phyloP scores from a whole-genome alignment of 2,797 vertebrate species.

The Picus viridis region DNA sequence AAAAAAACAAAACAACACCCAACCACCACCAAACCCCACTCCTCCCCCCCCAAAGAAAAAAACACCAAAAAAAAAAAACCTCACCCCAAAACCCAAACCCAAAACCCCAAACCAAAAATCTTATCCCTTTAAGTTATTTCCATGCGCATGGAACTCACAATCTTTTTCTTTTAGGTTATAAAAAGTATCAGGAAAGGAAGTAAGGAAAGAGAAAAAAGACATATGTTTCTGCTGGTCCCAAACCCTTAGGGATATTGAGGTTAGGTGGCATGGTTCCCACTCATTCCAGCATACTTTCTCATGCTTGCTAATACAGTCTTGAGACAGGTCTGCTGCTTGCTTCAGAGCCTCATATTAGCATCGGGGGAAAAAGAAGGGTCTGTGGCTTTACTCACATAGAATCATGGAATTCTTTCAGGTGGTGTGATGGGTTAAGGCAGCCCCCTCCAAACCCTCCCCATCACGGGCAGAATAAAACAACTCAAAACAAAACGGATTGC shows the following conservation, averaged over 20 bases:
- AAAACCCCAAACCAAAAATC: too few relatives aligned
- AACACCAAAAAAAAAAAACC: too few relatives aligned
- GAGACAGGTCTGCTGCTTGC: not conserved
- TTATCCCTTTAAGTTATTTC: not conserved
- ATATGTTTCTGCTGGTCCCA: not conserved
- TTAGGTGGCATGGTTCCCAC: not conserved
- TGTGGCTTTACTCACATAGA: not conserved
- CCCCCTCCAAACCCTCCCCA: too few relatives aligned
- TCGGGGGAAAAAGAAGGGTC: not conserved
- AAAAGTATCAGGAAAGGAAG: not conserved
- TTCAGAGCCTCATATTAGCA: not conserved
- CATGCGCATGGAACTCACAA: not conserved
- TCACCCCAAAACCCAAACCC: too few relatives aligned
- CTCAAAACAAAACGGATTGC: too few relatives aligned
- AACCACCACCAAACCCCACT: too few relatives aligned
- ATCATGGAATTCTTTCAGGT: too few relatives aligned
- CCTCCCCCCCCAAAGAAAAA: too few relatives aligned
- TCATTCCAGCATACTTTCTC: not conserved
- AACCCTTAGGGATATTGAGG: not conserved
- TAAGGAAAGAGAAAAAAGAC: not conserved
- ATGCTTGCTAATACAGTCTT: not conserved
- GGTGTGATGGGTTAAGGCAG: too few relatives aligned
- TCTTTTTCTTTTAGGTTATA: not conserved
- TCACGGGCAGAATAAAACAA: too few relatives aligned
- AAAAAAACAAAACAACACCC: too few relatives aligned